These are phyloP conservation scores for Brachypalpus laphriformis DNA, from an alignment of 2,888 invertebrate genomes.

Conservation along the genomic window DNA sequence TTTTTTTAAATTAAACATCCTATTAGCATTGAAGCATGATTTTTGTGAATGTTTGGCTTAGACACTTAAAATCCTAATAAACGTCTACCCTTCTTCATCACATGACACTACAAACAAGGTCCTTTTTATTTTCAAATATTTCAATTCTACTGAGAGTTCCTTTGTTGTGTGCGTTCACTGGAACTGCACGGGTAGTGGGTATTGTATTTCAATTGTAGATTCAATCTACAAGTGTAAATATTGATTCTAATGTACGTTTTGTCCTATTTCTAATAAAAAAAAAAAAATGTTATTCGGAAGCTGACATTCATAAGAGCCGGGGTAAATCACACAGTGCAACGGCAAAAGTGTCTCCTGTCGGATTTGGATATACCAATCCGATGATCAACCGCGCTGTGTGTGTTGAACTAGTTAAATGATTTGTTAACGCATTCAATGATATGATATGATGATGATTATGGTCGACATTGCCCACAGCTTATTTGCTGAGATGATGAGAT, in stretches of 20 bases:
- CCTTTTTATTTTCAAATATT: constrained; percentile 33
- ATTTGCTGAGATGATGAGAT: constrained; percentile 70
- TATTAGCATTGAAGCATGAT: constrained; percentile 4
- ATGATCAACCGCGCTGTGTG: constrained; percentile 30
- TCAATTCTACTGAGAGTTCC: constrained; percentile 30
- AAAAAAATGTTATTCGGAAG: constrained; percentile 11
- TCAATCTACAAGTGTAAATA: constrained; percentile 72
- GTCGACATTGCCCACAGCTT: constrained; percentile 65
- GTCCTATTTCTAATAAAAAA: constrained; percentile 38
- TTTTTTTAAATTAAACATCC: constrained; percentile 34
- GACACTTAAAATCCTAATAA: constrained; percentile 57
- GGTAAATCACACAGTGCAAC: not conserved
- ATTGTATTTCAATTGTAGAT: constrained; percentile 67
- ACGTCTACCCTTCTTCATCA: constrained; percentile 51
- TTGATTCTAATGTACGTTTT: constrained; percentile 64
- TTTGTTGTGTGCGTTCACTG: constrained; percentile 29
- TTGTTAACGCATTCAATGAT: constrained; percentile 70
- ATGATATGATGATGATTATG: constrained; percentile 55
- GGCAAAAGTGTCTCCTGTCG: not conserved
- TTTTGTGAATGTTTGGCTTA: constrained; percentile 19
- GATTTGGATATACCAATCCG: constrained; percentile 56
- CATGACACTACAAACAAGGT: constrained; percentile 46
- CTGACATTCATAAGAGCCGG: constrained; percentile 3
- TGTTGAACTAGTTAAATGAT: constrained; percentile 71
- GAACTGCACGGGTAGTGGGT: constrained; percentile 27